Evolutionary conservation across 1,140 invertebrate species (phyloP), one percentile per base, ranked within the genome.

Genomic region (Drosophila arizonae): DNA sequence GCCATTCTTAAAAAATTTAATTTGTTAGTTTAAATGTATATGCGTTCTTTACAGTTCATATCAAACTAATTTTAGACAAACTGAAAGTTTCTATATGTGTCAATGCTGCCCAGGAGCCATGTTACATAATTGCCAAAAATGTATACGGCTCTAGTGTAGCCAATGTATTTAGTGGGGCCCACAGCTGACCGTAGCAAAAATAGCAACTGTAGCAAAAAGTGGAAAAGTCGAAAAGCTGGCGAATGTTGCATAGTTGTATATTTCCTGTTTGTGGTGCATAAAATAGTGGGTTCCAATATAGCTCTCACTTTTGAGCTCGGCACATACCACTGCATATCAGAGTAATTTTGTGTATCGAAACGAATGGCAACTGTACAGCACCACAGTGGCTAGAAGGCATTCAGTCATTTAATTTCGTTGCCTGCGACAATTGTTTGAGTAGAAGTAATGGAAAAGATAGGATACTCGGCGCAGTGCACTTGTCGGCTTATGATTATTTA

Each of bases 251-350:
- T 28, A 60, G 69, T 39, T 68, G 64, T 33, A 61, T 50, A 68
- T 72, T 72, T 72, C 64, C 64, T 68, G 70, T 68, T 72, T 72
- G 70, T 41, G 55, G 48, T 50, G 56, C 50, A 68, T 26, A 68
- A 72, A 61, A 60, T 72, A 61, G 48, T 68, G 48, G 50, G 64
- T 61, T 17, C 56, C 64, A 55, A 68, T 55, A 61, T 55, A 55
- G 52, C 64, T 72, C 56, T 72, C 64, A 72, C 70, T 72, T 72
- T 72, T 68, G 24, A 48, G 28, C 21, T 52, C 28, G 21, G 1
- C 41, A 17, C 48, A 45, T 56, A 65, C 15, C 39, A 65, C 21
- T 24, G 62, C 33, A 30, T 55, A 55, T 64, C 61, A 26, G 51
- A 30, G 52, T 6, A 4, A 36, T 4, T 39, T 46, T 46, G 52